Base-by-base conservation (phyloP, 2,797 vertebrate species). In the Mus minutoides region DNA sequence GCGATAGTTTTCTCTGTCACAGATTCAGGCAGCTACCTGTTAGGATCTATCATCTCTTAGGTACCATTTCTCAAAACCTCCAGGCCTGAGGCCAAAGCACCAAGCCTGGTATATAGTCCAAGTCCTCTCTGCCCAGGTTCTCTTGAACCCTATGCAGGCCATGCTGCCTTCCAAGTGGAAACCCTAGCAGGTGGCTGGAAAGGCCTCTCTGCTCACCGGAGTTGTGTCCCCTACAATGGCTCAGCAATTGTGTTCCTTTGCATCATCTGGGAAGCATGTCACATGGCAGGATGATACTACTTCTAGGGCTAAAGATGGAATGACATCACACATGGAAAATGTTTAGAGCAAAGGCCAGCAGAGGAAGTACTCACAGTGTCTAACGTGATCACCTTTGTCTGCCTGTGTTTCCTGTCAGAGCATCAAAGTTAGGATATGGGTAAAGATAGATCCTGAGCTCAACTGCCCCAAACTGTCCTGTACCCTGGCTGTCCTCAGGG, bases 41-140 rank as follows among this genome's bases (percentile, higher is more conserved):
- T 5, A 2, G 40, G 0, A 3, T 73, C 31, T 84, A 16, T 67
- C 67, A 22, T 22, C n/a, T 71, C 58, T 85, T 31, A 0, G 0
- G 4, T 3, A 19, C 75, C 22, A 11, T 16, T 5, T 16, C n/a
- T 10, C 58, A 49, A 13, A 46, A 3, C 7, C 17, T 46, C 31
- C 46, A 82, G 40, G 62, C 40, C 71, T 69, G n/a, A 78, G 69
- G 22, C 31, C 56, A 87, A 82, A 49, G 77, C 58, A 13, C 56
- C 0, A 0, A 58, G 21, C 26, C 40, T 40, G 43, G 14, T 12
- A 16, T 14, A 19, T 6, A 7, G n/a, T 46, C 52, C 19, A 0
- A 2, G 56, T 76, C 43, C 34, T 26, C 82, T 62, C 26, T n/a
- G 31, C 19, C n/a, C 13, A 31, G 46, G 14, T 43, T 11, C 16